phyloP scores from a whole-genome alignment of 2,888 invertebrate genomes.

The Drosophila kuntzei region DNA sequence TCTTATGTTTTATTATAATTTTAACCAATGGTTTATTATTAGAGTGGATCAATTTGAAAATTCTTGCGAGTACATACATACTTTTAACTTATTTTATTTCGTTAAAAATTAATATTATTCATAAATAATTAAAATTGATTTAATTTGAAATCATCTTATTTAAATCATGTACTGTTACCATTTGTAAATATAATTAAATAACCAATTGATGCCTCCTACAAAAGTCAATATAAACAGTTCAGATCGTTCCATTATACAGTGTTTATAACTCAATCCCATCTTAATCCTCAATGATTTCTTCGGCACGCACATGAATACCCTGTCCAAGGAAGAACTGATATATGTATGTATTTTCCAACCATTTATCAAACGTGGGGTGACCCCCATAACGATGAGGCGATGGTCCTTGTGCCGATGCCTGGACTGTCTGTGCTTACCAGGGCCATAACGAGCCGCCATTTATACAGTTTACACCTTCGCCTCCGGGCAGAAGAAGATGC shows the following conservation, averaged over 20 bases:
- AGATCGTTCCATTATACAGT: constrained; percentile 3
- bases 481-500: constrained; percentile 49
- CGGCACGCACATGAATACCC: constrained; percentile 32
- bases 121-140: no score
- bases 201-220: background rate
- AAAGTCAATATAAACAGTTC: constrained; percentile 1
- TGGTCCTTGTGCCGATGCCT: constrained; percentile 16
- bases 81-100: no score
- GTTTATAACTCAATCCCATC: constrained; percentile 47
- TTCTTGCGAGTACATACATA: no score
- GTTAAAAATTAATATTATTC: no score
- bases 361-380: constrained; percentile 63
- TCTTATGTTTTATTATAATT: no score
- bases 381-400: constrained; percentile 35
- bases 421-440: constrained; percentile 49
- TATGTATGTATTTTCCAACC: constrained; percentile 49
- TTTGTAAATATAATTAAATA: background rate
- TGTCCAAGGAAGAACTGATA: constrained; percentile 21
- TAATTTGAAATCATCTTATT: no score
- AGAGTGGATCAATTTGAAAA: no score
- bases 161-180: no score
- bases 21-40: no score
- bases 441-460: constrained; percentile 75
- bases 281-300: constrained; percentile 48
- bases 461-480: constrained; percentile 79